These are phyloP conservation scores for Actinostola sp. DNA, from an alignment of 92 coral and sea anemone genomes.

Conservation along the genomic window DNA sequence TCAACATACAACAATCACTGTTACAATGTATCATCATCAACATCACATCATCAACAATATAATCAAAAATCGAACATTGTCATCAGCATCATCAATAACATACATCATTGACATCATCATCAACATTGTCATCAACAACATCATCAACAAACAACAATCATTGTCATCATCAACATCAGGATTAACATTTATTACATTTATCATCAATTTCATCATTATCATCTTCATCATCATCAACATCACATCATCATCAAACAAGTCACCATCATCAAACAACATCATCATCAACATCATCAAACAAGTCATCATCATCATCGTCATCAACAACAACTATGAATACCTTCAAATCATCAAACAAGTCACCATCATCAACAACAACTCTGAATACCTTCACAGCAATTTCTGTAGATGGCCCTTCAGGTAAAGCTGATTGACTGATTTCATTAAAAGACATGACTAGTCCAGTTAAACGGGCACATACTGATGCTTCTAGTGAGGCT, in stretches of 20 bases:
- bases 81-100: neutral
- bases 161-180: neutral
- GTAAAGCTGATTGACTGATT: constrained; percentile 94
- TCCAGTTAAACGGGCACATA: constrained; percentile 76
- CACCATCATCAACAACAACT: neutral
- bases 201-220: neutral
- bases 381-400: constrained; percentile 66
- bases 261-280: neutral
- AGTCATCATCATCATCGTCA: constrained; percentile 45
- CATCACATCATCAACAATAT: too few relatives aligned
- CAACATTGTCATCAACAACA: neutral
- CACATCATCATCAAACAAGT: neutral
- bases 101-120: neutral
- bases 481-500: constrained; percentile 68
- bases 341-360: neutral
- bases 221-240: neutral
- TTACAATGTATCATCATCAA: too few relatives aligned
- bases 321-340: too few relatives aligned
- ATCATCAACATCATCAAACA: neutral
- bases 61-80: too few relatives aligned
- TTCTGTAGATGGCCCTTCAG: constrained; percentile 91
- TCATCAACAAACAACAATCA: neutral
- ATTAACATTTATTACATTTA: neutral
- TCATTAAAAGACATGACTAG: constrained; percentile 86
- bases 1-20: too few relatives aligned